These are phyloP conservation scores for Pollicipes pollicipes DNA, from an alignment of 1,140 invertebrate species.

Conservation along the genomic window DNA sequence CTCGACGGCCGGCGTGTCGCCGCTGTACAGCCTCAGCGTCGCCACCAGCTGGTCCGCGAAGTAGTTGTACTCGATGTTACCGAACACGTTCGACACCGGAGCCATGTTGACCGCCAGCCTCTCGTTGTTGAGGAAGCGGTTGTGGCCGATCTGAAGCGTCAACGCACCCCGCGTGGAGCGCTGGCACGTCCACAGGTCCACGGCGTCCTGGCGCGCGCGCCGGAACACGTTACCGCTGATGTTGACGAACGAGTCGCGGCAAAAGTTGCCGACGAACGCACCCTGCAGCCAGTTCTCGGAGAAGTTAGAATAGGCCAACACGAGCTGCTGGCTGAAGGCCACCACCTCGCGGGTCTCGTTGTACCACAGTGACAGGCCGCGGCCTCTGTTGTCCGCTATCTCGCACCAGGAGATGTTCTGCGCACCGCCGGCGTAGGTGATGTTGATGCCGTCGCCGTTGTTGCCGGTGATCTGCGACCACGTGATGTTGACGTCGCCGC, in stretches of 20 bases:
- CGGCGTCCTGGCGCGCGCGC: conserved; percentile 47
- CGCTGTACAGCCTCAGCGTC: conserved; percentile 76
- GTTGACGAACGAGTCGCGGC: conserved; percentile 45
- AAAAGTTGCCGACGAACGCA: conserved; percentile 44
- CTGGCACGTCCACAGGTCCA: conserved; percentile 54
- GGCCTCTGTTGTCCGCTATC: conserved; percentile 50
- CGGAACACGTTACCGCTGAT: conserved; percentile 74
- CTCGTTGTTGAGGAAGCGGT: conserved; percentile 55
- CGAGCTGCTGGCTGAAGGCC: conserved; percentile 64
- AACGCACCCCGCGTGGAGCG: conserved; percentile 31
- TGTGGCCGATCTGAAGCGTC: conserved; percentile 48
- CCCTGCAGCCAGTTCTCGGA: conserved; percentile 65
- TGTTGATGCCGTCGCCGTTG: conserved; percentile 44
- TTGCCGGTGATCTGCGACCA: conserved; percentile 75
- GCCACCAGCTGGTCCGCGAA: conserved; percentile 66
- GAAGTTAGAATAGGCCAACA: conserved; percentile 69
- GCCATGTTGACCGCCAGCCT: conserved; percentile 58
- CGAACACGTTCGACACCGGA: conserved; percentile 65
- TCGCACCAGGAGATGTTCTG: conserved; percentile 65
- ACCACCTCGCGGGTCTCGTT: conserved; percentile 46
- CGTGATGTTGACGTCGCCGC: conserved; percentile 82
- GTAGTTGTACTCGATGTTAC: conserved; percentile 65
- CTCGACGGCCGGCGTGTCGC: conserved; percentile 45
- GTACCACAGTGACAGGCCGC: conserved; percentile 66
- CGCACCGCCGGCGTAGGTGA: conserved; percentile 70